phyloP scores from a whole-genome alignment of 2,888 invertebrate species.

The Tetheella fluctuosa region DNA sequence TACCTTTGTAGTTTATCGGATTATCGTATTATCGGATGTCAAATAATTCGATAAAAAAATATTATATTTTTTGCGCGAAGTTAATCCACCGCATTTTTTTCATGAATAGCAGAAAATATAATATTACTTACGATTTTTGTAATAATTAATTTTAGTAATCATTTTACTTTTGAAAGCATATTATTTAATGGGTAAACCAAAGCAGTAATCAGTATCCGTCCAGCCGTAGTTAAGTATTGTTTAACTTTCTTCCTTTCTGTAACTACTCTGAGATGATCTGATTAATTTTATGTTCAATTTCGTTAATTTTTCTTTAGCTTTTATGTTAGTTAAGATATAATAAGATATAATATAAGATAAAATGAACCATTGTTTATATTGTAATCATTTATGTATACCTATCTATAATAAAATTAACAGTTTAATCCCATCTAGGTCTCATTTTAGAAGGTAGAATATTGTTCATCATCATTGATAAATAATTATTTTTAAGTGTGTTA shows the following conservation, averaged over 20 bases:
- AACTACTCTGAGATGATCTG: constrained; percentile 49
- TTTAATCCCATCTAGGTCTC: constrained; percentile 4
- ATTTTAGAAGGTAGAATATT: constrained; percentile 24
- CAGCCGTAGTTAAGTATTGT: constrained; percentile 73
- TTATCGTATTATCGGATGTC: no score
- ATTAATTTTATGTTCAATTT: constrained; percentile 43
- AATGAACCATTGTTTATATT: no score
- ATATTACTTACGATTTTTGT: constrained; percentile 16
- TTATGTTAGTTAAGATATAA: not conserved
- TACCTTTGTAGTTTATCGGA: not conserved
- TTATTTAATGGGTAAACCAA: constrained; percentile 70
- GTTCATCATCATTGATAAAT: constrained; percentile 32
- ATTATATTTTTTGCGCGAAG: constrained; percentile 39
- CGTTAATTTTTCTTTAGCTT: constrained; percentile 30
- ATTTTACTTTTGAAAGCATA: constrained; percentile 27
- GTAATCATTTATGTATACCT: no score
- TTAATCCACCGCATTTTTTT: constrained; percentile 53
- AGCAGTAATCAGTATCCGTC: constrained; percentile 84
- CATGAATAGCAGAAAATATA: not conserved
- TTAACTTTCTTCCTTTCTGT: constrained; percentile 36
- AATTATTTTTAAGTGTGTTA: constrained; percentile 11
- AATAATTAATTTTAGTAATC: constrained; percentile 21
- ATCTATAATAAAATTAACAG: not conserved
- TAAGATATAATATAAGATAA: no score
- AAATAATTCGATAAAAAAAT: not conserved